Evolutionary conservation across 2,113 vertebrate genomes (phyloP).

Genomic region (Atractosteus spatula): DNA sequence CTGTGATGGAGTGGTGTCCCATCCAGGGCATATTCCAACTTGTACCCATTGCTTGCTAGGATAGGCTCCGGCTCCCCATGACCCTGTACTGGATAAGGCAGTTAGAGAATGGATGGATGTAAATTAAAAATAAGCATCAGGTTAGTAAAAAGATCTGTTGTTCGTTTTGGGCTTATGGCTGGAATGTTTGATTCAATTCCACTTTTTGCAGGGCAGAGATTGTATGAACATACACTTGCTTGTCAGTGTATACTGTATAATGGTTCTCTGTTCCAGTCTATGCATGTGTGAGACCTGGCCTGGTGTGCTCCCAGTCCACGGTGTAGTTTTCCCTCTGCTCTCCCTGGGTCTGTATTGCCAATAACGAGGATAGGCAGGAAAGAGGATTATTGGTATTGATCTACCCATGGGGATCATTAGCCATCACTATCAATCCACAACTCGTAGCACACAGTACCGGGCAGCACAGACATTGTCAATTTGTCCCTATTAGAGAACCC

Average conservation of each 20-base stretch:
- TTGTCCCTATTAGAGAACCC: conserved; percentile 96
- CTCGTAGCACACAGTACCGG: conserved; percentile 87
- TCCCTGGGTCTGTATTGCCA: conserved; percentile 79
- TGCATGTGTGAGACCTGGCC: conserved; percentile 27
- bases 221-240: conserved; percentile 13
- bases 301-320: conserved; percentile 48
- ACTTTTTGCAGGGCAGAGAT: conserved; percentile 29
- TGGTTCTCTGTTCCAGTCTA: background rate
- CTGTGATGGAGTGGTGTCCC: too few relatives aligned
- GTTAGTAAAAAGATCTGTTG: too few relatives aligned
- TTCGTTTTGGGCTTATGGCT: conserved; percentile 39
- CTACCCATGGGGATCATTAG: conserved; percentile 99
- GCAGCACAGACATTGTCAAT: conserved; percentile 96
- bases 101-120: too few relatives aligned
- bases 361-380: conserved; percentile 92
- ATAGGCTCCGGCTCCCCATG: too few relatives aligned
- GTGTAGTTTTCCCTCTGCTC: conserved; percentile 54
- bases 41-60: too few relatives aligned
- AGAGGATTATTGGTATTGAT: conserved; percentile 99
- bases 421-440: conserved; percentile 99
- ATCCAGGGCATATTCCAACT: too few relatives aligned
- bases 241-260: conserved; percentile 23
- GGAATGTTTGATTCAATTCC: conserved; percentile 48
- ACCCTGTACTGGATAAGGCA: too few relatives aligned
- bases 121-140: too few relatives aligned